Evolutionary conservation across 2,113 vertebrate genomes (phyloP), one percentile per base, ranked within the genome.

Genomic region (Vulpes ferrilata): DNA sequence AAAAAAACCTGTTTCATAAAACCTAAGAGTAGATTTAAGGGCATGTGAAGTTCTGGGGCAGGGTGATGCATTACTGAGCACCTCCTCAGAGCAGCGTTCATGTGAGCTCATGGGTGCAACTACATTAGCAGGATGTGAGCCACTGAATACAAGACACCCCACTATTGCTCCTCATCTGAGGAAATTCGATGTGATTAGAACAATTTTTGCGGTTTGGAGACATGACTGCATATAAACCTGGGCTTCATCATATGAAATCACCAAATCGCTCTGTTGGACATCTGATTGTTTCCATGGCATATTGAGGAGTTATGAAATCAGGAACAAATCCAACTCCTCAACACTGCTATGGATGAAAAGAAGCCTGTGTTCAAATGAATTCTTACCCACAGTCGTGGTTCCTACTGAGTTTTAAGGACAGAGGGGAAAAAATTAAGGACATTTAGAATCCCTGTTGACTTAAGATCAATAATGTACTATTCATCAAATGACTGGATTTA

Each of bases 291-390:
- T 88, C 95, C 65, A 90, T 76, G 95, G 93, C 60, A 92, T 53
- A 92, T 10, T 53, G 78, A 96, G 89, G 92, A 92, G 96, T 93
- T 96, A 97, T 0, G 87, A 96, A 96, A 96, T 88, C 88, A 89
- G 97, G 85, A 93, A 95, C 76, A 90, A 73, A 43, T 85, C 90
- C 90, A 97, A 55, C 71, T 43, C 89, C 93, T 85, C 84, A 71
- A 57, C 27, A 57, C 27, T 73, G 79, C 71, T 92, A 73, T 43
- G 90, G 71, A 84, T 38, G 89, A 81, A 84, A 97, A 96, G 69
- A 81, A 89, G 92, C 25, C 69, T 19, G 20, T 57, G 51, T 38
- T 87, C 94, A 92, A 87, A 90, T 16, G 51, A 85, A 82, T 83
- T 76, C 60, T 97, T 89, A 90, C 55, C 74, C 25, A 67, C 1